These are phyloP conservation scores for Ochotona curzoniae DNA, from an alignment of 2,113 vertebrate genomes.

Conservation along the genomic window DNA sequence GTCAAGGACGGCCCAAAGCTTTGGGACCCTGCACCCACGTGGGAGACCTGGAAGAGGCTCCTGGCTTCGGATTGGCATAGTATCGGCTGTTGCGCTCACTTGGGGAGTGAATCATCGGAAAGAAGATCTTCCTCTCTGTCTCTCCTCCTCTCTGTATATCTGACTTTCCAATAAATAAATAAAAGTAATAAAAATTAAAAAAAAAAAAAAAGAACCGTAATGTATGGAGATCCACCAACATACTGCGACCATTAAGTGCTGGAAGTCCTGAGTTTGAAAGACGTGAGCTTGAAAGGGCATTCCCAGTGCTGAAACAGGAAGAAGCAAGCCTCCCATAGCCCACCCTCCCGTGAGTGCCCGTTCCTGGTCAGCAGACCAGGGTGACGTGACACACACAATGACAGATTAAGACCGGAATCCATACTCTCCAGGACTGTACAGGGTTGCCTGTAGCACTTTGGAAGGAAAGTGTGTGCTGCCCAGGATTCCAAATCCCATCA, in stretches of 20 bases:
- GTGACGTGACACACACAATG: background rate
- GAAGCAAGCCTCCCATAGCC: background rate
- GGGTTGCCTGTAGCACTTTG: background rate
- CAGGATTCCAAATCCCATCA: background rate
- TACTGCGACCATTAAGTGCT: background rate
- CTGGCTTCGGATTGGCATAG: too few relatives aligned
- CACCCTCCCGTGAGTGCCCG: background rate
- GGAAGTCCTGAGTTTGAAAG: background rate
- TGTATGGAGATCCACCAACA: background rate
- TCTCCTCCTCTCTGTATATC: too few relatives aligned
- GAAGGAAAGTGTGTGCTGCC: background rate
- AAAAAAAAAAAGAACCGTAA: background rate
- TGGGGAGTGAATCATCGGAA: too few relatives aligned
- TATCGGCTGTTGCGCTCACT: too few relatives aligned
- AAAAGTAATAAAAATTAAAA: too few relatives aligned
- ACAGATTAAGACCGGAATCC: background rate
- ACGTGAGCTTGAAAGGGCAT: background rate
- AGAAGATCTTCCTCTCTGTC: too few relatives aligned
- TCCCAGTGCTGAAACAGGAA: background rate
- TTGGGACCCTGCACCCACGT: too few relatives aligned
- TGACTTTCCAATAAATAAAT: too few relatives aligned
- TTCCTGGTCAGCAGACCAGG: background rate
- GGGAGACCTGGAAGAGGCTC: too few relatives aligned
- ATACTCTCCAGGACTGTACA: slow-evolving; percentile 21
- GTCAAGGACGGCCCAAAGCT: too few relatives aligned